These are phyloP conservation scores for Mormyrus lacerda DNA, from an alignment of 2,113 vertebrate species.

Conservation along the genomic window DNA sequence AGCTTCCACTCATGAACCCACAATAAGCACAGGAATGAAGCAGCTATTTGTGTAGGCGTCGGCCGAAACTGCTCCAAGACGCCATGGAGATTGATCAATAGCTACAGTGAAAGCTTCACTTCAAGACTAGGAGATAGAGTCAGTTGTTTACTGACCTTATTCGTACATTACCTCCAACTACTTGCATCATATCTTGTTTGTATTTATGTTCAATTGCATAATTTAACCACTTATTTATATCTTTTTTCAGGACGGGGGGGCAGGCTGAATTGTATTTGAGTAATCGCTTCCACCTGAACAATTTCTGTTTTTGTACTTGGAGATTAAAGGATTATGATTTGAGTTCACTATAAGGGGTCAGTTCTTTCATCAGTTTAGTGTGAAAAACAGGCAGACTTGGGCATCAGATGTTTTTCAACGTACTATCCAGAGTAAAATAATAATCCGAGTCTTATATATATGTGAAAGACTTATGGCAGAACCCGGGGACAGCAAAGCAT, in stretches of 20 bases:
- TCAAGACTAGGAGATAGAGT: background rate
- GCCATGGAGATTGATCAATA: background rate
- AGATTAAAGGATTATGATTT: background rate
- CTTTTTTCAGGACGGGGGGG: background rate
- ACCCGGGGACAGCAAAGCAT: background rate
- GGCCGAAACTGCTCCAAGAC: background rate
- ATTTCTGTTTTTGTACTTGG: background rate
- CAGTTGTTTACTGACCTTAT: background rate
- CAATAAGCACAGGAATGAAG: background rate
- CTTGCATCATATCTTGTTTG: background rate
- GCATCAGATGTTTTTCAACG: background rate
- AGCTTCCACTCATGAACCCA: background rate
- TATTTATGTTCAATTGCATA: background rate
- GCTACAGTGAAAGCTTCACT: background rate
- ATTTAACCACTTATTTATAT: background rate
- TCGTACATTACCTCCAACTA: background rate
- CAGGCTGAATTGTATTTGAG: background rate
- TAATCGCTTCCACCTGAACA: background rate
- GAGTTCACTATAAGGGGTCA: background rate
- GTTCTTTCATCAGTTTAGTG: background rate
- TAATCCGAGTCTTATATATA: background rate
- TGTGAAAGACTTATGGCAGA: background rate
- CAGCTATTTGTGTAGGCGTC: background rate
- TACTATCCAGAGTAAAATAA: background rate
- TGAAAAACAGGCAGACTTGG: background rate